Base-by-base conservation (phyloP, 2,113 vertebrate species). In the Loxodonta africana region DNA sequence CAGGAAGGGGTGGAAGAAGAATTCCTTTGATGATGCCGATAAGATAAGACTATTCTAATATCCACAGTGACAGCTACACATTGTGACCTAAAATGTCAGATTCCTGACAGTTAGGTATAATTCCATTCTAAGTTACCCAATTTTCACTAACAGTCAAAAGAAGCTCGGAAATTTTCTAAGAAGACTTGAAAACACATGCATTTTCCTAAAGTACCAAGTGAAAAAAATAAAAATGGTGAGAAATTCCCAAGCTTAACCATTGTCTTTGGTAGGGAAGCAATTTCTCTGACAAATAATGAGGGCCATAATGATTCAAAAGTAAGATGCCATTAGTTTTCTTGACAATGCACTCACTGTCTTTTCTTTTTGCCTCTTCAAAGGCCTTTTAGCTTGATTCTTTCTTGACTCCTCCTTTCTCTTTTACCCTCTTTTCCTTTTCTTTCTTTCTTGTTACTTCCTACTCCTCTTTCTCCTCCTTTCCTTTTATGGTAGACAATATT, bases 311-410 rank as follows among this genome's bases (percentile, higher is more conserved):
- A 65, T 51, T 28, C 26, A 67, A 8, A 41, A 33, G 46, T 51
- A 28, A 23, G 41, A 23, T n/a, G 6, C 10, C n/a, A 30, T 26
- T 57, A 6, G n/a, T 57, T 57, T 69, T 41, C 65, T 53, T 37
- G 33, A 9, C 3, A 18, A 26, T 2, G 5, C 23, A 20, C n/a
- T 28, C 4, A 4, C 30, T 23, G 4, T 23, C 6, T 30, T 30
- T 46, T 67, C 46, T 14, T 37, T 25, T 10, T 3, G 57, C 62
- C 8, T 48, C 74, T 51, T 80, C 62, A 90, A 81, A 41, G 25
- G 6, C n/a, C 30, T 37, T 26, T 20, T 78, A 60, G n/a, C 5
- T 67, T n/a, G 18, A 51, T 14, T 90, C 8, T 53, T 51, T 37
- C 46, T 91, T 30, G 26, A 90, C 10, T 18, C 37, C 60, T 77